Evolutionary conservation across 2,113 vertebrate genomes (phyloP).

Genomic region (Rhea pennata): DNA sequence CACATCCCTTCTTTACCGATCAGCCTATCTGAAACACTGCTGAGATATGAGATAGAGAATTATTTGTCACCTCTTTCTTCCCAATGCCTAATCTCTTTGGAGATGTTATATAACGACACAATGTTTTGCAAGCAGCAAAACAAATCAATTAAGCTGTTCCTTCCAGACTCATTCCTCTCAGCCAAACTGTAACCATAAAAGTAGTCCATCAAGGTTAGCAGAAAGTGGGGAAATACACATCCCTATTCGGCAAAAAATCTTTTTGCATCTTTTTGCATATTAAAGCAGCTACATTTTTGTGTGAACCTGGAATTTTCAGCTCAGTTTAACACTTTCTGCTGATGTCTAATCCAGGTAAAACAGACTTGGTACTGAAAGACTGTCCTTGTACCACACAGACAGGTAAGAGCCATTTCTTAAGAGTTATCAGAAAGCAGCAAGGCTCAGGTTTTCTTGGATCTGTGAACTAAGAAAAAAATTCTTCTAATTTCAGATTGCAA

Average conservation of each 20-base stretch:
- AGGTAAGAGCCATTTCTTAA: neutral
- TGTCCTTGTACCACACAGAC: neutral
- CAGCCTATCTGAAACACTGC: neutral
- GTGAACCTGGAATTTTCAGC: neutral
- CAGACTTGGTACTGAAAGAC: neutral
- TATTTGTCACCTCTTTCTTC: constrained; percentile 6
- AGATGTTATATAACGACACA: constrained; percentile 7
- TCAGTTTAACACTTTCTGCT: neutral
- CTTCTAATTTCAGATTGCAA: neutral
- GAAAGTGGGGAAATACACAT: neutral
- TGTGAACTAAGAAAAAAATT: neutral
- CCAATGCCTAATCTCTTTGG: neutral
- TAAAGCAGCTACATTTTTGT: neutral
- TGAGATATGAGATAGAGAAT: neutral
- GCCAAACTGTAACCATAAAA: neutral
- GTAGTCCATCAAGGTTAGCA: neutral
- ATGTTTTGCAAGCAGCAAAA: constrained; percentile 13
- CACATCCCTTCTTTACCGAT: neutral
- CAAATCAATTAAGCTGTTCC: constrained; percentile 37
- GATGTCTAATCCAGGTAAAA: neutral
- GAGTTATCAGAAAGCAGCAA: neutral
- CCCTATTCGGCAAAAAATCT: neutral
- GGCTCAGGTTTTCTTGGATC: neutral
- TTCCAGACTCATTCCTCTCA: constrained; percentile 21
- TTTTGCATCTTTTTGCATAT: neutral